These are phyloP conservation scores for Sitophilus oryzae DNA, from an alignment of 1,140 invertebrate species.

Conservation along the genomic window DNA sequence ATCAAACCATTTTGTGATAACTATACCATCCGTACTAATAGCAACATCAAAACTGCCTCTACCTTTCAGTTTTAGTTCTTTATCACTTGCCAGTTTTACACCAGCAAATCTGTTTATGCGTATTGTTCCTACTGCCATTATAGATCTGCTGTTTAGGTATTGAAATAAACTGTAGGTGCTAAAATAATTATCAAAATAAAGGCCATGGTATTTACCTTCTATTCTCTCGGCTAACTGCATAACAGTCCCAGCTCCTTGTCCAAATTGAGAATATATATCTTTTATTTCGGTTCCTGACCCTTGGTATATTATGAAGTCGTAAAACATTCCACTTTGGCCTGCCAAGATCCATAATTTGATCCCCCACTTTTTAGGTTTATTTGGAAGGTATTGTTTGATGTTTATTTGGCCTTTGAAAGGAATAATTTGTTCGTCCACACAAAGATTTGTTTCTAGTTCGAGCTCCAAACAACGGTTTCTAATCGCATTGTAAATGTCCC, in stretches of 20 bases:
- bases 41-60: slow-evolving; percentile 12
- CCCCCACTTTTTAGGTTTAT: slow-evolving; percentile 40
- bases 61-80: slow-evolving; percentile 22
- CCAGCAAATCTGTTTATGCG: slow-evolving; percentile 40
- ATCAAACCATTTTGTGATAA: slow-evolving; percentile 17
- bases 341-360: slow-evolving; percentile 44
- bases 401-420: slow-evolving; percentile 39
- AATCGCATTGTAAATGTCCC: slow-evolving; percentile 33
- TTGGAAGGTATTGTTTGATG: slow-evolving; percentile 28
- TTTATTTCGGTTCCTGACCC: slow-evolving; percentile 30
- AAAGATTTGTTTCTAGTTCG: slow-evolving; percentile 29
- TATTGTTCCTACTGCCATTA: slow-evolving; percentile 24
- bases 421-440: slow-evolving; percentile 42
- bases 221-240: slow-evolving; percentile 15
- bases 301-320: slow-evolving; percentile 37
- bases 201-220: slow-evolving; percentile 1
- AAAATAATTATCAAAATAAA: slow-evolving; percentile 40
- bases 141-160: slow-evolving; percentile 38
- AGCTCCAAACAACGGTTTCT: slow-evolving; percentile 31
- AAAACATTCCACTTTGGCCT: slow-evolving; percentile 27
- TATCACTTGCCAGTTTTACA: slow-evolving; percentile 38
- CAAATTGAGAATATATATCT: slow-evolving; percentile 5
- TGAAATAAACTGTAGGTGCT: slow-evolving; percentile 40
- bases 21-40: slow-evolving; percentile 1
- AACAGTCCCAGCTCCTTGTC: slow-evolving; percentile 9